Conservation (phyloP, 1,140 invertebrate genomes). For the Drosophila kepulauana region DNA sequence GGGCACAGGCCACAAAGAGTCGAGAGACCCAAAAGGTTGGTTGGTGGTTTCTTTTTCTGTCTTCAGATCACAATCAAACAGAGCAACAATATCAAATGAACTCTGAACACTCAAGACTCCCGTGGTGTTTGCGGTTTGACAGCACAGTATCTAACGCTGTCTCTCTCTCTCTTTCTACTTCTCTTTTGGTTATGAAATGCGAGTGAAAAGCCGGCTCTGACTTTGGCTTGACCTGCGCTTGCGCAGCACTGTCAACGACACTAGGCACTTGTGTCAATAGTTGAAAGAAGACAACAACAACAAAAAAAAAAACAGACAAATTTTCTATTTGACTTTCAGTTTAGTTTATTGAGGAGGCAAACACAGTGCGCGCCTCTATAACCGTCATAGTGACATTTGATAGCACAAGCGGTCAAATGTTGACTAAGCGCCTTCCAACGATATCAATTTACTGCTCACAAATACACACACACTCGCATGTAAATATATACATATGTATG, state of each 20-base stretch:
- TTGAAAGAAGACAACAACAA: no score
- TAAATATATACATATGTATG: neutral
- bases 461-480: constrained; percentile 6
- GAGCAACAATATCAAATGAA: constrained; percentile 76
- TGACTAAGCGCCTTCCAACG: constrained; percentile 32
- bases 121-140: constrained; percentile 71
- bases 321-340: constrained; percentile 61
- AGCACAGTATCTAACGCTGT: constrained; percentile 25
- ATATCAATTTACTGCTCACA: constrained; percentile 38
- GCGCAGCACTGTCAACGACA: constrained; percentile 32
- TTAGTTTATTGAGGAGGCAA: constrained; percentile 42
- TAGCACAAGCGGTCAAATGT: constrained; percentile 64
- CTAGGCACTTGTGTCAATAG: constrained; percentile 69
- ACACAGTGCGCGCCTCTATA: constrained; percentile 30
- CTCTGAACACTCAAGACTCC: constrained; percentile 53
- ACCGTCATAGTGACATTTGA: constrained; percentile 64
- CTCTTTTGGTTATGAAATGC: constrained; percentile 54
- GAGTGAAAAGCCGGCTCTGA: constrained; percentile 50
- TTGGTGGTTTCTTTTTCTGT: constrained; percentile 42
- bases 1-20: constrained; percentile 46
- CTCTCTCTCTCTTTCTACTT: neutral
- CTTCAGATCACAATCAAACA: constrained; percentile 65
- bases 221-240: constrained; percentile 55
- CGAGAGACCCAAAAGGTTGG: constrained; percentile 57
- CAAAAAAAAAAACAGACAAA: constrained; percentile 45